Conservation (phyloP, 2,113 vertebrate genomes). For the Leucosticte australis region DNA sequence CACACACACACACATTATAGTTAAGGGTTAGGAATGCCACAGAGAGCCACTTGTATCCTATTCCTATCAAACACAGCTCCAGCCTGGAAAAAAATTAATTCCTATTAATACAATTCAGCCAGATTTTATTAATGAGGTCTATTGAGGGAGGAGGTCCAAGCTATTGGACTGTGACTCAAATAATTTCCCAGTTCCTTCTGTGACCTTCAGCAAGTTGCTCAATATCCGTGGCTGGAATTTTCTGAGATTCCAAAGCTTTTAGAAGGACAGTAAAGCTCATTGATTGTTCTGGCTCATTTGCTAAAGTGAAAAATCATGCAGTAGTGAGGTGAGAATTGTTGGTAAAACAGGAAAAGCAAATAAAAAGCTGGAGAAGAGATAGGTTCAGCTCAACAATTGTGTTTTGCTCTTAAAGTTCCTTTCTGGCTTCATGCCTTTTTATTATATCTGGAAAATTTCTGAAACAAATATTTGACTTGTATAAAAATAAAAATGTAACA, state of each 20-base stretch:
- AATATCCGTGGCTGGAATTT: not conserved
- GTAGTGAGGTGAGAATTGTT: not conserved
- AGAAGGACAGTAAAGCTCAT: not conserved
- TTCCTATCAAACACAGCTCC: not conserved
- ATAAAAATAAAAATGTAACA: not conserved
- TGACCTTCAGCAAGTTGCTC: conserved; percentile 38
- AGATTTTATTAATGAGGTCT: conserved; percentile 54
- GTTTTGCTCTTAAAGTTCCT: not conserved
- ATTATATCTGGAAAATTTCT: not conserved
- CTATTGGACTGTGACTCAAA: conserved; percentile 37
- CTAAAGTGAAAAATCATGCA: not conserved
- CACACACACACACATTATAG: not conserved
- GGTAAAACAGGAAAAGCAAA: not conserved
- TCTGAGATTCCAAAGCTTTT: not conserved
- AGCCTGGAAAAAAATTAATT: conserved; percentile 26
- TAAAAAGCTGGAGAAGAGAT: not conserved
- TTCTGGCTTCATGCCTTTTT: not conserved
- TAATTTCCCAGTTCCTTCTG: conserved; percentile 38
- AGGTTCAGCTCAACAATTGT: not conserved
- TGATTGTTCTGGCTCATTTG: not conserved
- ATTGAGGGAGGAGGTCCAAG: conserved; percentile 7
- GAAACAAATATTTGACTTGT: not conserved
- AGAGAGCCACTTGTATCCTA: not conserved
- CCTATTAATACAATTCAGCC: conserved; percentile 36
- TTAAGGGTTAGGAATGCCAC: not conserved